Evolutionary conservation across 2,797 vertebrate genomes (phyloP).

Genomic region (Thamnophis elegans): DNA sequence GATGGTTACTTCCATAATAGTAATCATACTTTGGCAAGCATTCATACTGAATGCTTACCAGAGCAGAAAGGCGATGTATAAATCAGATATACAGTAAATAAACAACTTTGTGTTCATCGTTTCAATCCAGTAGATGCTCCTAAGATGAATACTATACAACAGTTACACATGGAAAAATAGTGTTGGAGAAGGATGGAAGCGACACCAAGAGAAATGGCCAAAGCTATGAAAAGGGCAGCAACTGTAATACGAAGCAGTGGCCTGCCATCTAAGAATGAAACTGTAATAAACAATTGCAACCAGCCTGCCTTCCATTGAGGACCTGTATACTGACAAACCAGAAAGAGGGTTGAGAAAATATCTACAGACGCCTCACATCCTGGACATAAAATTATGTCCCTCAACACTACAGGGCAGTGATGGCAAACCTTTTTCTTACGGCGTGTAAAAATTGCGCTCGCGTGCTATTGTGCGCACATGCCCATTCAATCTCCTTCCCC

Average conservation of each 20-base stretch:
- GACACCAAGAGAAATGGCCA: neutral
- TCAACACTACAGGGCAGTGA: too few relatives aligned
- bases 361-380: too few relatives aligned
- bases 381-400: too few relatives aligned
- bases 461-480: too few relatives aligned
- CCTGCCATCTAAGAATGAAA: neutral
- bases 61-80: neutral
- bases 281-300: too few relatives aligned
- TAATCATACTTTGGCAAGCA: neutral
- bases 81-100: neutral
- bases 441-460: too few relatives aligned
- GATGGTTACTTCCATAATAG: neutral
- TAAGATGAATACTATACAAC: neutral
- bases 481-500: too few relatives aligned
- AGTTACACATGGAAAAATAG: neutral
- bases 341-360: too few relatives aligned
- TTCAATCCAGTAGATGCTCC: neutral
- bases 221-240: neutral
- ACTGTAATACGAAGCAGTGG: neutral
- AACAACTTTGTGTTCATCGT: neutral
- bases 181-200: neutral
- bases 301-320: too few relatives aligned
- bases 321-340: too few relatives aligned
- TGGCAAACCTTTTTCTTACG: too few relatives aligned
- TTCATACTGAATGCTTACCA: neutral